Evolutionary conservation across 2,113 vertebrate genomes (phyloP).

Genomic region (Notarius quadriscutis): DNA sequence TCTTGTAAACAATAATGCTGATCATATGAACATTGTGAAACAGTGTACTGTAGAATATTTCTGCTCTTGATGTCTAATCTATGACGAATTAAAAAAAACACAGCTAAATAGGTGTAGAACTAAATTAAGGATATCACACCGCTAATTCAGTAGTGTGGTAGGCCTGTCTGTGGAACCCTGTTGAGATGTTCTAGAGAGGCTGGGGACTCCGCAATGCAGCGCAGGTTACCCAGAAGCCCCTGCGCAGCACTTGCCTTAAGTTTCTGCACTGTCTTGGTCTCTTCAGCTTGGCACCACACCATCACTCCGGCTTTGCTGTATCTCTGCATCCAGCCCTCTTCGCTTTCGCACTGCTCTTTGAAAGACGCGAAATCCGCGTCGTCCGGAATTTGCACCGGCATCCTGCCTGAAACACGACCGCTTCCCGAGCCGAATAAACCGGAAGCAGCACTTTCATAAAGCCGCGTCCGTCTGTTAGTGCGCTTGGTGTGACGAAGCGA

Average conservation of each 20-base stretch:
- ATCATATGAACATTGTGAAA: background rate
- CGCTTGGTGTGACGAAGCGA: background rate
- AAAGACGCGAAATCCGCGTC: slow-evolving; percentile 83
- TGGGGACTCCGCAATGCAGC: slow-evolving; percentile 15
- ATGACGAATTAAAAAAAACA: background rate
- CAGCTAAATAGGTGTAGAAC: background rate
- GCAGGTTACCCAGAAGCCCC: slow-evolving; percentile 9
- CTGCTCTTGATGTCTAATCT: background rate
- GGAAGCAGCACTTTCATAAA: slow-evolving; percentile 40
- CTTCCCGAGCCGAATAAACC: slow-evolving; percentile 1
- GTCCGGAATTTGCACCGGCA: slow-evolving; percentile 83
- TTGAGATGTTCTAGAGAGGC: too few relatives aligned
- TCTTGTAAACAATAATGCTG: background rate
- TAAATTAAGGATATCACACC: background rate
- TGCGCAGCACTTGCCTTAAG: slow-evolving; percentile 77
- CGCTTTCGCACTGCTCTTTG: slow-evolving; percentile 76
- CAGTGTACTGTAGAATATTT: background rate
- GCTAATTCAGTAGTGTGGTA: background rate
- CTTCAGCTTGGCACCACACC: slow-evolving; percentile 78
- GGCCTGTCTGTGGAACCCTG: too few relatives aligned
- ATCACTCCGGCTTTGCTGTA: slow-evolving; percentile 81
- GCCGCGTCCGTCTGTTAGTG: background rate
- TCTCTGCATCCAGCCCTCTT: slow-evolving; percentile 79
- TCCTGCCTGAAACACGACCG: slow-evolving; percentile 50
- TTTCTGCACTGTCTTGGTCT: slow-evolving; percentile 78